These are phyloP conservation scores for Microvelia longipes DNA, from an alignment of 1,140 invertebrate genomes.

Conservation along the genomic window DNA sequence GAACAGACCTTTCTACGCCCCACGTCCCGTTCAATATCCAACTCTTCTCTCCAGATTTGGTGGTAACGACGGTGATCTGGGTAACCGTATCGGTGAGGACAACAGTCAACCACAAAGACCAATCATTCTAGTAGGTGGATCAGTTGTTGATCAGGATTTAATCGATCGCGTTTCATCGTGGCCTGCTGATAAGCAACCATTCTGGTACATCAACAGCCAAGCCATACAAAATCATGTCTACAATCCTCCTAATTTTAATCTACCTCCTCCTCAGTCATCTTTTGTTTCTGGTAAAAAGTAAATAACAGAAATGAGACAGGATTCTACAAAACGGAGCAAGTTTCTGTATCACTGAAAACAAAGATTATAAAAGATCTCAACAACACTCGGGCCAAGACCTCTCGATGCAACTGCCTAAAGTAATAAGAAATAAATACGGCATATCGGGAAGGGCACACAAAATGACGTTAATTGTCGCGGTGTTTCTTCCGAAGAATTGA, in stretches of 20 bases:
- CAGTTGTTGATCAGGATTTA: constrained; percentile 22
- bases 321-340: no score
- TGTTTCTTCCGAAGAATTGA: no score
- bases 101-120: background rate
- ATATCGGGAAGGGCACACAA: no score
- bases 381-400: no score
- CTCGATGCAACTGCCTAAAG: no score
- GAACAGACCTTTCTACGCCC: background rate
- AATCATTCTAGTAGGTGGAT: background rate
- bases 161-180: constrained; percentile 34
- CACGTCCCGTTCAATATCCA: background rate
- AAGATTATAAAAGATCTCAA: no score
- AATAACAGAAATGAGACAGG: no score
- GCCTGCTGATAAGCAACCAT: constrained; percentile 38
- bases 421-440: no score
- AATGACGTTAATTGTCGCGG: no score
- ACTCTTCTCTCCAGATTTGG: background rate
- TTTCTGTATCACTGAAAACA: no score
- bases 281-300: background rate
- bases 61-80: background rate
- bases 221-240: background rate
- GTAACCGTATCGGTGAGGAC: background rate
- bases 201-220: constrained; percentile 38
- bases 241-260: background rate
- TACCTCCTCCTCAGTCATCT: background rate